These are phyloP conservation scores for Folsomia candida DNA, from an alignment of 2,888 invertebrate species.

Conservation along the genomic window DNA sequence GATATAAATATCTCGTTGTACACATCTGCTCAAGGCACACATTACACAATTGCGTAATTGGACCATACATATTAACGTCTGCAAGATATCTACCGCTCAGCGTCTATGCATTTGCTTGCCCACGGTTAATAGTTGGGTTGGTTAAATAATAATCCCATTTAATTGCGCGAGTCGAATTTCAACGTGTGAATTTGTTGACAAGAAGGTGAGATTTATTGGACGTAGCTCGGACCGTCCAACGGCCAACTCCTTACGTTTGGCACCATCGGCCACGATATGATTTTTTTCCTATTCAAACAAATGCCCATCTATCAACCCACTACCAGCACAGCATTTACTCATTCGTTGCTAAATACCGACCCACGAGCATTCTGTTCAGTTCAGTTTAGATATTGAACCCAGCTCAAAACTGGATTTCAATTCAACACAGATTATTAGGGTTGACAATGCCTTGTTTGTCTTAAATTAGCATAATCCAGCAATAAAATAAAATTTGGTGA, in stretches of 20 bases:
- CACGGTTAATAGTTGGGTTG: too few species aligned
- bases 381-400: not conserved
- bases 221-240: too few species aligned
- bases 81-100: too few species aligned
- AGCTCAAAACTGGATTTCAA: not conserved
- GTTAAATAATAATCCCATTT: constrained; percentile 3
- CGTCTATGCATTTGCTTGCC: too few species aligned
- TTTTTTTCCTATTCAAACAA: not conserved
- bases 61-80: too few species aligned
- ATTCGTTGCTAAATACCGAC: not conserved
- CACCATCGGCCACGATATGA: not conserved
- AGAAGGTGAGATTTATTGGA: constrained; percentile 16
- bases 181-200: constrained; percentile 20
- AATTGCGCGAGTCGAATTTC: not conserved
- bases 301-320: not conserved
- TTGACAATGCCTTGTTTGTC: not conserved
- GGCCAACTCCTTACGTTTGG: too few species aligned
- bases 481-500: too few species aligned
- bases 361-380: not conserved
- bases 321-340: not conserved
- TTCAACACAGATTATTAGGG: not conserved
- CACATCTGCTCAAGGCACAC: too few species aligned
- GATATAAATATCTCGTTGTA: too few species aligned
- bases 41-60: too few species aligned
- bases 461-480: not conserved